Conservation (phyloP, 23 tunicate genomes). For the Diplosoma virens region DNA sequence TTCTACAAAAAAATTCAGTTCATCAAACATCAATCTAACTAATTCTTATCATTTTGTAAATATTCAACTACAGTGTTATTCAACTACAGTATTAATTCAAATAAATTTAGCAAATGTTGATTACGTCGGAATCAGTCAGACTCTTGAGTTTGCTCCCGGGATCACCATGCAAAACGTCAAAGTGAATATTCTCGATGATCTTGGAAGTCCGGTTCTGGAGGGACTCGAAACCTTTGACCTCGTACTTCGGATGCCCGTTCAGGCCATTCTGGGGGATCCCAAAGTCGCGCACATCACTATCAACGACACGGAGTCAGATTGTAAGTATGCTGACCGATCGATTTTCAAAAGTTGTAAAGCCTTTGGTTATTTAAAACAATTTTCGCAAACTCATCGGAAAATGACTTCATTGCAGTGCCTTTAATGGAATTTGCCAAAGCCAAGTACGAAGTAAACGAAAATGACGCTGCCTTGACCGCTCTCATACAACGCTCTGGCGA, state of each 20-base stretch:
- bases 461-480: slow-evolving; percentile 45
- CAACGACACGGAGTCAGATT: slow-evolving; percentile 74
- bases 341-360: not conserved
- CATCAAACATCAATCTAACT: too few species aligned
- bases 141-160: slow-evolving; percentile 85
- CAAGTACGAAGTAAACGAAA: slow-evolving; percentile 69
- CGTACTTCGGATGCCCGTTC: slow-evolving; percentile 69
- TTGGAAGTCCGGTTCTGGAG: slow-evolving; percentile 91
- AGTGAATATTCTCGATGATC: slow-evolving; percentile 83
- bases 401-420: slow-evolving; percentile 58
- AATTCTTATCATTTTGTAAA: too few species aligned
- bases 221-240: slow-evolving; percentile 90
- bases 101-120: slow-evolving; percentile 63
- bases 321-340: slow-evolving; percentile 41
- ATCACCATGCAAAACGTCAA: slow-evolving; percentile 65
- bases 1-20: too few species aligned
- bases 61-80: too few species aligned
- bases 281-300: slow-evolving; percentile 52
- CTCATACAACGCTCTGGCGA: slow-evolving; percentile 84
- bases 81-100: not conserved
- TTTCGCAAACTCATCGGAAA: not conserved
- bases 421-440: slow-evolving; percentile 70
- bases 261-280: slow-evolving; percentile 85
- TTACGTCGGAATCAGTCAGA: slow-evolving; percentile 91
- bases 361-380: not conserved